Base-by-base conservation (phyloP, 2,113 vertebrate species). In the Podocnemis expansa region DNA sequence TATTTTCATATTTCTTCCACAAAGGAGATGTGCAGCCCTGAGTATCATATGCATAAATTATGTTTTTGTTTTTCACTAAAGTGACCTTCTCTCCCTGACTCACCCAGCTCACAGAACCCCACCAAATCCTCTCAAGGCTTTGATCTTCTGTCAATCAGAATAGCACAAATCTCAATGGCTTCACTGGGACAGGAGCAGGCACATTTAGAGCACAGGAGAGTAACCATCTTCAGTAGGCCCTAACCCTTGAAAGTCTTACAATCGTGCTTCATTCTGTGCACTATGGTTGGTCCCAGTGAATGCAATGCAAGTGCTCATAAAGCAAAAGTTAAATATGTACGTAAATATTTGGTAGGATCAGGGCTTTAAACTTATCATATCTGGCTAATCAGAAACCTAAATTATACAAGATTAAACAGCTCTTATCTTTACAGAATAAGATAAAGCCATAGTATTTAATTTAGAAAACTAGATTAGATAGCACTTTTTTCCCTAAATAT, bases 231-330 rank as follows among this genome's bases (percentile, higher is more conserved):
- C 58, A 29, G 12, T 16, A 76, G 52, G 19, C 19, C 63, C 17
- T 75, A 81, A 27, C 63, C 17, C 17, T 52, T 47, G 25, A 10
- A 56, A 80, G 52, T 10, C 12, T 78, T 43, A 85, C 49, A 49
- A 8, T 45, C 7, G 4, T 9, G 5, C 41, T 67, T 55, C 38
- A 58, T 43, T 45, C 41, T 29, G 5, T 12, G 45, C 10, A 2
- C 14, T 41, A 52, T 7, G 34, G 5, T 3, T 8, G 43, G n/a
- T 29, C 45, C 1, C 29, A 83, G 4, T 67, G n/a, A 90, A 81
- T 49, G 31, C 34, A 78, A 1, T 0, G 1, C 29, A 41, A 87
- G 2, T 31, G 80, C 6, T 29, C 8, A 56, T 24, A 25, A 75
- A 45, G 21, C 11, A 8, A 82, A 90, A 21, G 22, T 17, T 3